phyloP scores from a whole-genome alignment of 2,113 vertebrate genomes.

The Catharus bicknelli region DNA sequence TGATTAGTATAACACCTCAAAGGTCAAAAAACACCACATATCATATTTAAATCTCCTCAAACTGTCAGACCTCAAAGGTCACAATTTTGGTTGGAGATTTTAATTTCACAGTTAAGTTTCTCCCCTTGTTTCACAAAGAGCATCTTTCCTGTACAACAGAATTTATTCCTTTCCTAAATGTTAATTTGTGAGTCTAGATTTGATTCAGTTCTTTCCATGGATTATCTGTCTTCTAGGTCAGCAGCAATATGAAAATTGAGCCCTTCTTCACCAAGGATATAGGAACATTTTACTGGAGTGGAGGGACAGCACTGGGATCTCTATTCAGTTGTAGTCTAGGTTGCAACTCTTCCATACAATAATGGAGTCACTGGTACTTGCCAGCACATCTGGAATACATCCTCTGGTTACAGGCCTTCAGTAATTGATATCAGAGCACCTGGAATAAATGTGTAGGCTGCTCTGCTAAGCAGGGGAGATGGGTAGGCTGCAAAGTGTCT shows the following conservation, averaged over 20 bases:
- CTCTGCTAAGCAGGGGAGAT: neutral
- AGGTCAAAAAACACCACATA: conserved; percentile 43
- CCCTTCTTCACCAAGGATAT: neutral
- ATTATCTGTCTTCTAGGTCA: neutral
- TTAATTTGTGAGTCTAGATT: conserved; percentile 19
- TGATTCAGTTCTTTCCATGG: neutral
- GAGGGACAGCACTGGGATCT: neutral
- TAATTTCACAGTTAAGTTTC: neutral
- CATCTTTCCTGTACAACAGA: conserved; percentile 11
- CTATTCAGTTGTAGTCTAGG: neutral
- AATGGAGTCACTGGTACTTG: neutral
- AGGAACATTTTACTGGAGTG: neutral
- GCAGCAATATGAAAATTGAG: neutral
- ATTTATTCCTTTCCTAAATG: conserved; percentile 43
- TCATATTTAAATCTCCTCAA: conserved; percentile 32
- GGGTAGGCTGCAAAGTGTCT: accelerated
- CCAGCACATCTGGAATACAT: neutral
- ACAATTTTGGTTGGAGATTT: conserved; percentile 17
- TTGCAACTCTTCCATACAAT: neutral
- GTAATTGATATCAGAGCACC: neutral
- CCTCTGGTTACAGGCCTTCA: neutral
- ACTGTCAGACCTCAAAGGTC: conserved; percentile 53
- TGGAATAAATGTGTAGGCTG: neutral
- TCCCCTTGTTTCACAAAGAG: neutral
- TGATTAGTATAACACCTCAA: conserved; percentile 18